Evolutionary conservation across 2,113 vertebrate genomes (phyloP), one percentile per base, ranked within the genome.

Genomic region (Motacilla alba): DNA sequence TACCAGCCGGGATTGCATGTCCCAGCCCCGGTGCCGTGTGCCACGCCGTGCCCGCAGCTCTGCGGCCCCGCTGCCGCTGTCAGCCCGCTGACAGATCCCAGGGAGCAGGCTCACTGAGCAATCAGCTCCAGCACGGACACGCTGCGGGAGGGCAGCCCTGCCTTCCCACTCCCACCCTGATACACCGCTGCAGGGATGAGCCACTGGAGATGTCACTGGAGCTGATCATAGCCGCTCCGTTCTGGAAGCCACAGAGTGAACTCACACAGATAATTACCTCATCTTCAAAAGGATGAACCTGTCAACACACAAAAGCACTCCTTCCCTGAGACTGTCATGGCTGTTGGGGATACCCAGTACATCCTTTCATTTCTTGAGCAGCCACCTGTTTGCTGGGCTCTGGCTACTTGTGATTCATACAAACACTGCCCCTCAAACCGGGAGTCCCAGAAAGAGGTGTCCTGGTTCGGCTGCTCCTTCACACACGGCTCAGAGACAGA

Each of bases 181-280:
- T 44, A 63, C 75, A 53, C 47, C 6, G 83, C 93, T 93, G 88
- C 88, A 81, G 88, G 95, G 89, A 41, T 73, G 53, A 88, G 90
- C 72, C 81, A n/a, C 15, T 4, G 4, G 68, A 83, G 76, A 49
- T 69, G 43, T 69, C 93, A n/a, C 8, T 28, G 77, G 35, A 95
- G 70, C 3, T 55, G 77, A 91, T 85, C 87, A 37, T 46, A 49
- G 15, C 67, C 5, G 0, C 83, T 68, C 72, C 30, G 39, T 76
- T 94, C 78, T 74, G 43, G 49, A 66, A 91, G 83, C 67, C 83
- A 66, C 23, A 43, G 69, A 92, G 95, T 95, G 95, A 96, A 94
- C 83, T 95, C 95, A 94, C 33, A 93, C 94, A 93, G 83, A 96
- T 95, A 93, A 95, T 94, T 53, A 70, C 44, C 92, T 97, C 86